Evolutionary conservation across 2,888 invertebrate species (phyloP).

Genomic region (Blastobasis lacticolella): DNA sequence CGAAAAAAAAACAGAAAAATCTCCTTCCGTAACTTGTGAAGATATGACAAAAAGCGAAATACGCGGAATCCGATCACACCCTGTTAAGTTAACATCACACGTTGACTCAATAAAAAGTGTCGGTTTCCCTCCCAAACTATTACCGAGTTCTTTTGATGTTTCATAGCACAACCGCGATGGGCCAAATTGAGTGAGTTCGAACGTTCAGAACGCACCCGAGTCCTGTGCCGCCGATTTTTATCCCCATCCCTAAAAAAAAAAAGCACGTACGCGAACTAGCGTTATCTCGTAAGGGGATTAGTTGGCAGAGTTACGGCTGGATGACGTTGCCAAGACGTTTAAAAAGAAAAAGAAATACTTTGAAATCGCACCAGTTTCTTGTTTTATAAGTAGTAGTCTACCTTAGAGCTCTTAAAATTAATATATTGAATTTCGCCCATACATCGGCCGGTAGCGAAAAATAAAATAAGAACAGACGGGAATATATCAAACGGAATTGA

Average conservation of each 20-base stretch:
- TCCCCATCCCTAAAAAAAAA: neutral
- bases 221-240: constrained; percentile 15
- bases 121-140: constrained; percentile 39
- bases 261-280: neutral
- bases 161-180: constrained; percentile 40
- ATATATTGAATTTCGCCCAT: too few relatives aligned
- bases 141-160: constrained; percentile 49
- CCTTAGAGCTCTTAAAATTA: too few relatives aligned
- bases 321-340: constrained; percentile 3
- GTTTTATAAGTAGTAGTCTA: too few relatives aligned
- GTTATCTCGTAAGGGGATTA: neutral
- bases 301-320: neutral
- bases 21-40: too few relatives aligned
- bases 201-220: constrained; percentile 11
- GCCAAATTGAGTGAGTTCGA: constrained; percentile 26
- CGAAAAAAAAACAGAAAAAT: too few relatives aligned
- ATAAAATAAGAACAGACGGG: constrained; percentile 1
- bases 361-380: constrained; percentile 2
- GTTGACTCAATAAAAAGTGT: constrained; percentile 47
- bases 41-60: too few relatives aligned
- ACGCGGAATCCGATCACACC: constrained; percentile 19
- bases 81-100: constrained; percentile 34
- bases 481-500: constrained; percentile 32
- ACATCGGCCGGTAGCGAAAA: neutral
- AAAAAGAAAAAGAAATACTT: constrained; percentile 4